Evolutionary conservation across 2,113 vertebrate genomes (phyloP), one percentile per base, ranked within the genome.

Genomic region (Forbesichthys papilliferus): DNA sequence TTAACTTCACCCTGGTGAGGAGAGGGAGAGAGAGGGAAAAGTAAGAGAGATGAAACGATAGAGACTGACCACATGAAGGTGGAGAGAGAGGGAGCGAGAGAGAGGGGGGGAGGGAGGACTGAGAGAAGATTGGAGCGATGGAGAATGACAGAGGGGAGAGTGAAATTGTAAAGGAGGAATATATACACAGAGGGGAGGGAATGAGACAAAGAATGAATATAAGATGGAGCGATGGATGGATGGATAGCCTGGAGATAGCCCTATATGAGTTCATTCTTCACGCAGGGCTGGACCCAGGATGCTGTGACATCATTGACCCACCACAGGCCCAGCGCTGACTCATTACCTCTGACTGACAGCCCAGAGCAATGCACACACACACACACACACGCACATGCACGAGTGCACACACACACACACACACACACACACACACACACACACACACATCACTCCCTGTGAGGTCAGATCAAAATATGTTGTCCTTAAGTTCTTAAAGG

Each of bases 261-360:
- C 86, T 91, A 93, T 93, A 95, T 94, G 88, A 90, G 90, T 90
- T 93, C 87, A 92, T 93, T 90, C 92, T 94, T 94, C 93, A 94
- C 61, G 13, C 11, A 70, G 83, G 67, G 71, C 83, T 0, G 1
- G 74, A 82, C 82, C 74, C 66, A 76, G 91, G 83, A 36, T 75
- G 54, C 59, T 68, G 48, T 75, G 86, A 84, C 83, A 88, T 86
- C 69, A 56, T 61, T 69, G 86, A 88, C 84, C 64, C 46, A 7
- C 51, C 80, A 81, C 82, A 78, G 73, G 49, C 70, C 73, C 68
- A 51, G 33, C 70, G 67, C 46, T 51, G 58, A 66, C 70, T 84
- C 69, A 78, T 81, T 67, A 75, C 74, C 79, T 72, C 81, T 70
- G 84, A 82, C 72, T 65, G 84, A 69, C 51, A 81, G 89, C 82